A percentile compares a stretch with the other conserved stretches of the same genome.
Conservation (phyloP, 2,888 invertebrate genomes). For the Agriopis aurantiaria region DNA sequence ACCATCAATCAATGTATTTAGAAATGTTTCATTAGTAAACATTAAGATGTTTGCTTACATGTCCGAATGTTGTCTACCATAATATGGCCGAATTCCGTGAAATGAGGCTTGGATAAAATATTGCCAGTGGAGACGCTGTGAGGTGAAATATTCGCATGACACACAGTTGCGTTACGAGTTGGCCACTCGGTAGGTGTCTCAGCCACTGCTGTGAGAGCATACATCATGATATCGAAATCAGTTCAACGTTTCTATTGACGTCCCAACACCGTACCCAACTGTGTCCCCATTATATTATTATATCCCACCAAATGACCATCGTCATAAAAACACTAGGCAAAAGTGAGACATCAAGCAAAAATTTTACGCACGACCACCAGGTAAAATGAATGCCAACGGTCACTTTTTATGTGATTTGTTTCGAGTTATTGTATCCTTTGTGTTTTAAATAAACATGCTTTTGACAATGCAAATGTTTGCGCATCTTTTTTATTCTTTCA, state of each 20-base stretch:
- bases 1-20: constrained; percentile 84
- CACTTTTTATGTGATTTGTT: constrained; percentile 40
- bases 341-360: constrained; percentile 65
- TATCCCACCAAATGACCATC: constrained; percentile 48
- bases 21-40: constrained; percentile 86
- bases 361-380: constrained; percentile 43
- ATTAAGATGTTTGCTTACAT: constrained; percentile 87
- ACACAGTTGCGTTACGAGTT: constrained; percentile 53
- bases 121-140: constrained; percentile 67
- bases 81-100: constrained; percentile 78
- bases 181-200: constrained; percentile 68
- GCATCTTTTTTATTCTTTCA: constrained; percentile 22
- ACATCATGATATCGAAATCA: constrained; percentile 58
- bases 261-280: constrained; percentile 47
- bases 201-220: constrained; percentile 69
- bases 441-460: constrained; percentile 41
- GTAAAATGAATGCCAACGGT: constrained; percentile 35
- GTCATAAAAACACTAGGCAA: constrained; percentile 49
- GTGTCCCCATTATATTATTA: constrained; percentile 48
- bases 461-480: constrained; percentile 39
- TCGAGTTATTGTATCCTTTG: constrained; percentile 42
- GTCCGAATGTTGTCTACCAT: constrained; percentile 77
- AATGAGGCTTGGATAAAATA: constrained; percentile 75
- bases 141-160: constrained; percentile 64
- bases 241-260: constrained; percentile 54